Evolutionary conservation across 2,888 invertebrate genomes (phyloP).

Genomic region (Cistogaster globosa): DNA sequence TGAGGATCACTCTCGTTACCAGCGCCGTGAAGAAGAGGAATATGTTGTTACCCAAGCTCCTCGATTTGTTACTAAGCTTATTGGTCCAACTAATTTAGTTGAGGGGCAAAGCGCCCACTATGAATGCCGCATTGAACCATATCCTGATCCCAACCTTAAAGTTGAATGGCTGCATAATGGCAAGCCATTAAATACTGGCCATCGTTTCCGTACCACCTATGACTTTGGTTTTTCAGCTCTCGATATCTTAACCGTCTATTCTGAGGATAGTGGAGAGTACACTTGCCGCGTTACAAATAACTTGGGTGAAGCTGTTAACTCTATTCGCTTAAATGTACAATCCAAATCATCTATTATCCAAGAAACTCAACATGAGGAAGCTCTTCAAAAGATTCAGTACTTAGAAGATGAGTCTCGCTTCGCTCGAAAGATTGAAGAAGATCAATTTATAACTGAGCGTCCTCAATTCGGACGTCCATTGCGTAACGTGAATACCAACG

Average conservation of each 20-base stretch:
- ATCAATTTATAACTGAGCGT: slow-evolving; percentile 90
- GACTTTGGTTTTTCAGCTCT: slow-evolving; percentile 99
- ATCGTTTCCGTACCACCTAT: slow-evolving; percentile 95
- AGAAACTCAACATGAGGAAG: slow-evolving; percentile 96
- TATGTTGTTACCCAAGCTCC: slow-evolving; percentile 92
- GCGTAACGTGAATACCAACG: slow-evolving; percentile 92
- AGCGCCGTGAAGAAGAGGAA: slow-evolving; percentile 92
- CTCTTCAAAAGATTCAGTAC: slow-evolving; percentile 94
- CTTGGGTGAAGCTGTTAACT: slow-evolving; percentile 91
- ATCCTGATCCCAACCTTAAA: slow-evolving; percentile 93
- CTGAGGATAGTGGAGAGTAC: slow-evolving; percentile 97
- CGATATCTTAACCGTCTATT: slow-evolving; percentile 96
- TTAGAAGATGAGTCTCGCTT: slow-evolving; percentile 93
- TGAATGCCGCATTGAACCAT: slow-evolving; percentile 96
- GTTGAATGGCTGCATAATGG: slow-evolving; percentile 98
- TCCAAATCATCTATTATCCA: slow-evolving; percentile 92
- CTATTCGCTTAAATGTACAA: slow-evolving; percentile 91
- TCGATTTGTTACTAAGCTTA: slow-evolving; percentile 92
- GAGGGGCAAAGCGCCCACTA: slow-evolving; percentile 96
- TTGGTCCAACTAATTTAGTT: slow-evolving; percentile 92
- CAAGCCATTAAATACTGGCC: slow-evolving; percentile 92
- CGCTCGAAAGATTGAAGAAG: slow-evolving; percentile 89
- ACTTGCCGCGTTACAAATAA: slow-evolving; percentile 94
- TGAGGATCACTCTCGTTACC: slow-evolving; percentile 91
- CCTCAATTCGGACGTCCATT: slow-evolving; percentile 95